phyloP scores from a whole-genome alignment of 2,888 invertebrate genomes.

The Ernsta delagoae region DNA sequence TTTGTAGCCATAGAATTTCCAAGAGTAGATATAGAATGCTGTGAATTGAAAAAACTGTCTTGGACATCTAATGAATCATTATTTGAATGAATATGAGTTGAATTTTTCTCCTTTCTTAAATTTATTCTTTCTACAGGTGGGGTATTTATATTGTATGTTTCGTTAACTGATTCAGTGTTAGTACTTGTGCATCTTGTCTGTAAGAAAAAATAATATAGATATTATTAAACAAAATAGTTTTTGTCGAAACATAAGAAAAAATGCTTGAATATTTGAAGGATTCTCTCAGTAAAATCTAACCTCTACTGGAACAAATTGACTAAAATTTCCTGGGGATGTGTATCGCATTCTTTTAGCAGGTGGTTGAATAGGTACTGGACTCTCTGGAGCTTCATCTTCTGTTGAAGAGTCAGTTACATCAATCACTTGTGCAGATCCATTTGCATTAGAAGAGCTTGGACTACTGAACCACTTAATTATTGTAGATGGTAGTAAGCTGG shows the following conservation, averaged over 20 bases:
- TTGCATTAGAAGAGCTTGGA: constrained; percentile 60
- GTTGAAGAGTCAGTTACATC: constrained; percentile 71
- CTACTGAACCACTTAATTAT: constrained; percentile 83
- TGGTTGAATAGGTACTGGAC: constrained; percentile 61
- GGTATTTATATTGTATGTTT: constrained; percentile 47
- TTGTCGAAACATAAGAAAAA: not conserved
- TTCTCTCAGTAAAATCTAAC: no score
- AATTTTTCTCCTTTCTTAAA: constrained; percentile 52
- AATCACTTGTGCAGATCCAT: constrained; percentile 68
- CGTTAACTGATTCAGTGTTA: constrained; percentile 48
- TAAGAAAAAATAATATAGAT: constrained; percentile 36
- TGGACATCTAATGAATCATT: constrained; percentile 51
- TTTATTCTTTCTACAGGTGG: constrained; percentile 48
- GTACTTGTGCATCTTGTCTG: constrained; percentile 50
- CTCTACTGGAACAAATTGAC: constrained; percentile 50
- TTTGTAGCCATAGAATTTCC: constrained; percentile 50
- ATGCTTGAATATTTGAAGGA: no score
- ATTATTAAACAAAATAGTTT: not conserved
- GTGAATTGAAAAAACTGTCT: constrained; percentile 45
- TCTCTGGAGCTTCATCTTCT: constrained; percentile 65
- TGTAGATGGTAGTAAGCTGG: constrained; percentile 86
- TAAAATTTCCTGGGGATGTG: constrained; percentile 49
- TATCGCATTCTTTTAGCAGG: constrained; percentile 73
- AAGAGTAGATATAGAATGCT: constrained; percentile 43
- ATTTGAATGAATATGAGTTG: constrained; percentile 49